Conservation (phyloP, 1,140 invertebrate genomes). For the Varroa destructor region DNA sequence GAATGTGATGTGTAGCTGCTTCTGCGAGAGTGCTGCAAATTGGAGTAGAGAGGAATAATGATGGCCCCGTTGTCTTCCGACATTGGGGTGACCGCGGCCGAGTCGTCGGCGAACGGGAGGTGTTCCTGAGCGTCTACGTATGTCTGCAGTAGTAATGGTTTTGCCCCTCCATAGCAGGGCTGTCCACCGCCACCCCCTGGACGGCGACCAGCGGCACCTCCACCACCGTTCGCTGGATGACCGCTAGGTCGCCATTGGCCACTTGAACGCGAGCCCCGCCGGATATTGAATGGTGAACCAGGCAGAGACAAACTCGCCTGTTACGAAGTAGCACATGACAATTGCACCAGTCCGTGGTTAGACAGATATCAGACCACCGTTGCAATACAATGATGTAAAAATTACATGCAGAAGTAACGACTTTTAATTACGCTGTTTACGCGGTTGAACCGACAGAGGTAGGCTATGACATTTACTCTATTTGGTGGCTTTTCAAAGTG, state of each 20-base stretch:
- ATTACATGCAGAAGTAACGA: too few relatives aligned
- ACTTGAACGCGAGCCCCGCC: constrained; percentile 48
- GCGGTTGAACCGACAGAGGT: too few relatives aligned
- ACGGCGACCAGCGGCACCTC: constrained; percentile 69
- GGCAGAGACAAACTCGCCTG: constrained; percentile 90
- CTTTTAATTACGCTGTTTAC: too few relatives aligned
- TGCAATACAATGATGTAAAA: too few relatives aligned
- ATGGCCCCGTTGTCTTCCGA: constrained; percentile 91
- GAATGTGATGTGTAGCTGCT: constrained; percentile 87
- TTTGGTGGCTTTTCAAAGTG: too few relatives aligned
- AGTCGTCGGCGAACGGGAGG: constrained; percentile 91
- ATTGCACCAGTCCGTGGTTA: not conserved
- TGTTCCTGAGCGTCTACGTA: constrained; percentile 90
- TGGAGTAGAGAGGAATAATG: constrained; percentile 65
- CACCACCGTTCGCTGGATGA: constrained; percentile 43
- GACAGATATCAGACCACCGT: not conserved
- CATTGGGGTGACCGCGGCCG: constrained; percentile 91
- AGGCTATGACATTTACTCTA: too few relatives aligned
- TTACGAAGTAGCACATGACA: constrained; percentile 35
- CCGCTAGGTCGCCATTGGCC: constrained; percentile 6
- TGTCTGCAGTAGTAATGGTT: constrained; percentile 80
- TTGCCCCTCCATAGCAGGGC: constrained; percentile 60
- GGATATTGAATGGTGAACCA: constrained; percentile 82
- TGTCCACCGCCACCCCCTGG: constrained; percentile 56
- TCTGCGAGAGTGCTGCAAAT: constrained; percentile 55